These are phyloP conservation scores for Stegostoma tigrinum DNA, from an alignment of 2,113 vertebrate genomes.

Conservation along the genomic window DNA sequence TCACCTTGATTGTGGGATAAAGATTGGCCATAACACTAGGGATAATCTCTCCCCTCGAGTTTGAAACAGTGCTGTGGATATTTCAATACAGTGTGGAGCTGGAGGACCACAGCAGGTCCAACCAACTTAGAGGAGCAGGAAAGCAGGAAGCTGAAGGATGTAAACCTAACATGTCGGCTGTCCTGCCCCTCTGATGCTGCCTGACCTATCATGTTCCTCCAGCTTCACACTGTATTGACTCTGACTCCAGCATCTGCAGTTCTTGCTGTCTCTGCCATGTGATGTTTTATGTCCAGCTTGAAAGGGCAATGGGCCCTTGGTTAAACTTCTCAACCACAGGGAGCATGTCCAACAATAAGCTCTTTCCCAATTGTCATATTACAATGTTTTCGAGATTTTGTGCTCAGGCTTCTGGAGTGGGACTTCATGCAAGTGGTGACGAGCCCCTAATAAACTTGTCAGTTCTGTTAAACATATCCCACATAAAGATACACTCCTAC, in stretches of 20 bases:
- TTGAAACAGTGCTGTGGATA: not conserved
- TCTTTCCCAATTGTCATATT: not conserved
- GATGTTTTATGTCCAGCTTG: not conserved
- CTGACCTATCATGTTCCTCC: too few species aligned
- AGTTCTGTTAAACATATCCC: not conserved
- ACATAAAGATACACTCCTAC: not conserved
- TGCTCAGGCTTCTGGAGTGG: not conserved
- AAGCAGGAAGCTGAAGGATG: too few species aligned
- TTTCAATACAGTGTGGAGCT: too few species aligned
- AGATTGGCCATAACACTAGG: not conserved
- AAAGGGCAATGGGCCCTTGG: not conserved
- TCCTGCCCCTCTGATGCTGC: too few species aligned
- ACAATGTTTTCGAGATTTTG: not conserved
- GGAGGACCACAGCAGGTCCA: too few species aligned
- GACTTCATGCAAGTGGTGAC: not conserved
- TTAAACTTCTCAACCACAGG: not conserved
- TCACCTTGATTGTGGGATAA: not conserved
- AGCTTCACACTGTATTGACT: too few species aligned
- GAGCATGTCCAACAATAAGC: not conserved
- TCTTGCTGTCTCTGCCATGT: too few species aligned
- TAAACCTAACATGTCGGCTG: too few species aligned
- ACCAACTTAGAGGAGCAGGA: too few species aligned
- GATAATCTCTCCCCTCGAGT: not conserved
- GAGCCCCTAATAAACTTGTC: not conserved
- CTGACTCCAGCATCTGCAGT: too few species aligned